phyloP scores from a whole-genome alignment of 2,888 invertebrate species.

The Adineta ricciae region DNA sequence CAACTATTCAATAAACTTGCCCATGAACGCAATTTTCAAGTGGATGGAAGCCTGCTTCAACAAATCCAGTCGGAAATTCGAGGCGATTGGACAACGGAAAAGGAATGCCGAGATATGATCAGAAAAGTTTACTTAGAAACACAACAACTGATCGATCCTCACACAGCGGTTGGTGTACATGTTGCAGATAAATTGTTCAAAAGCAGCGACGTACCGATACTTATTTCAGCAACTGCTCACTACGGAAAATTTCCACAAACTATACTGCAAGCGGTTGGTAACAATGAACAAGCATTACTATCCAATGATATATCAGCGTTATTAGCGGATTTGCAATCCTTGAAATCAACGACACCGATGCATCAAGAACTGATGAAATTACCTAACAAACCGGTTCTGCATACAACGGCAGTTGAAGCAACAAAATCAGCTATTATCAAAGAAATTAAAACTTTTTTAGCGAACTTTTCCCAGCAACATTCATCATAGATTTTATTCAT shows the following conservation, averaged over 20 bases:
- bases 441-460: slow-evolving; percentile 3
- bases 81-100: slow-evolving; percentile 42
- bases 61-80: slow-evolving; percentile 37
- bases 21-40: not conserved
- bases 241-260: slow-evolving; percentile 36
- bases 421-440: not conserved
- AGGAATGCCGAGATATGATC: slow-evolving; percentile 38
- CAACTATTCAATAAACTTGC: slow-evolving; percentile 22
- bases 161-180: slow-evolving; percentile 42
- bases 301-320: not conserved
- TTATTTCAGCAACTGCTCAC: slow-evolving; percentile 40
- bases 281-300: not conserved
- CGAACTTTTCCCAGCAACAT: not conserved
- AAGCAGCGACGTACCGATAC: slow-evolving; percentile 37
- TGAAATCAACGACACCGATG: not conserved
- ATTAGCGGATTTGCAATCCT: not conserved
- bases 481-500: not conserved
- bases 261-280: not conserved
- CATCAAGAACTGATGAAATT: not conserved
- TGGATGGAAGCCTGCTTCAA: slow-evolving; percentile 32
- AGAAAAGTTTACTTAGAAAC: slow-evolving; percentile 37
- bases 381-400: not conserved
- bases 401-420: not conserved
- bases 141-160: slow-evolving; percentile 42
- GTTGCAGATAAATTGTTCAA: slow-evolving; percentile 39